Evolutionary conservation across 2,797 vertebrate species (phyloP), one percentile per base, ranked within the genome.

Genomic region (Parambassis ranga): DNA sequence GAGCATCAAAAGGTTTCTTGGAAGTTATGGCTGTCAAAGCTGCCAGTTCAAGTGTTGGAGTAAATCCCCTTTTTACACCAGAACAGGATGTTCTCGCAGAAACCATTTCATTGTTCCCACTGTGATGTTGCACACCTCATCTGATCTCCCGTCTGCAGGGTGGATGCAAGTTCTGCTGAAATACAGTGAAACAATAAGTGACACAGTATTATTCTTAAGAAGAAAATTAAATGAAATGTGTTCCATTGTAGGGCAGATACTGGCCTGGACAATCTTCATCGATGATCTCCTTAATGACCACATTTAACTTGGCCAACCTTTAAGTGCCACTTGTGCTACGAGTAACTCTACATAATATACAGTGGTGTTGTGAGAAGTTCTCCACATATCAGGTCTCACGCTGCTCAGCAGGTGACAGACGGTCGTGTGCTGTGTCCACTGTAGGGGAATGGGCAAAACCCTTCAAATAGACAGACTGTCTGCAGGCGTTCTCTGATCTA

Each of bases 361-460:
- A 10, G 32, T 32, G n/a, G 31, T 55, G 52, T 52, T 18, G 27
- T 7, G 23, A 65, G 61, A 59, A 22, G 10, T 13, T 33, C 16
- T 15, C 18, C 14, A 23, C 46, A 44, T 10, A 20, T 41, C 41
- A 55, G 11, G 27, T 23, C 59, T 44, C 58, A 64, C n/a, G 60
- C 44, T 57, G 66, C 70, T 60, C 65, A 18, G 53, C 52, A 64
- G 74, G 66, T 66, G 75, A 77, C 51, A 69, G 57, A 53, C 19
- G 24, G 38, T 16, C 16, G 14, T 23, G 49, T 5, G 36, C 18
- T 0, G 1, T 2, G 5, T 58, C 49, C 60, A 43, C 71, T 43
- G 41, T 6, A 15, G 46, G 33, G 36, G 33, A 30, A 27, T 6
- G 14, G 27, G 20, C 13, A 27, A 52, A 38, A 48, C 18, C 26